Evolutionary conservation across 1,140 invertebrate genomes (phyloP), one percentile per base, ranked within the genome.

Genomic region (Rhagoletis pomonella): DNA sequence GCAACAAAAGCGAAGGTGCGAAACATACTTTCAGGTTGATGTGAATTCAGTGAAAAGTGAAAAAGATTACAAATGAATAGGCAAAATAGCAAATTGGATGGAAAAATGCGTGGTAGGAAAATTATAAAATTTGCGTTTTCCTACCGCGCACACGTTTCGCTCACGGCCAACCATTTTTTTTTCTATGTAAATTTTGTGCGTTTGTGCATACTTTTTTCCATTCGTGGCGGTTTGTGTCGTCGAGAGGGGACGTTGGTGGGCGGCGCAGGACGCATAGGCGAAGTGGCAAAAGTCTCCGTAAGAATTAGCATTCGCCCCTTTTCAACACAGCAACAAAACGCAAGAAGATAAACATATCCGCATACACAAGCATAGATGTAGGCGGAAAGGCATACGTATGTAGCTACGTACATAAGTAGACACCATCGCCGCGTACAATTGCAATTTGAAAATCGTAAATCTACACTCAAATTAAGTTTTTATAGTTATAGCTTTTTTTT

Each of bases 121-220:
- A 67, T 29, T 67, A n/a, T 19, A 19, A 19, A 67, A 67, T 9
- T 67, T 4, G 29, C 29, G 3, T 67, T 67, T 67, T 39, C 17
- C 64, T 39, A 39, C 29, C 29, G 6, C 29, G 4, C 64, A 67
- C 39, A 67, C 29, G n/a, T 19, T 67, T 39, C 60, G 17, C 64
- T 29, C 6, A 67, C 6, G 29, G 29, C 29, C 29, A 29, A 39
- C 64, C 64, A 62, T 4, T 47, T 55, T 47, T 55, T 81, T 55
- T 55, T 81, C 73, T 55, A 55, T 55, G 47, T 47, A 44, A 81
- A 81, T 81, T 29, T 81, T 9, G 17, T 55, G 73, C 47, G 14
- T 42, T 73, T 81, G 47, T 58, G 73, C 73, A 12, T 81, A 81
- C 73, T 81, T 81, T 81, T 81, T 81, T 29, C 73, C 73, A 81